Evolutionary conservation across 2,113 vertebrate genomes (phyloP).

Genomic region (Callocephalon fimbriatum): DNA sequence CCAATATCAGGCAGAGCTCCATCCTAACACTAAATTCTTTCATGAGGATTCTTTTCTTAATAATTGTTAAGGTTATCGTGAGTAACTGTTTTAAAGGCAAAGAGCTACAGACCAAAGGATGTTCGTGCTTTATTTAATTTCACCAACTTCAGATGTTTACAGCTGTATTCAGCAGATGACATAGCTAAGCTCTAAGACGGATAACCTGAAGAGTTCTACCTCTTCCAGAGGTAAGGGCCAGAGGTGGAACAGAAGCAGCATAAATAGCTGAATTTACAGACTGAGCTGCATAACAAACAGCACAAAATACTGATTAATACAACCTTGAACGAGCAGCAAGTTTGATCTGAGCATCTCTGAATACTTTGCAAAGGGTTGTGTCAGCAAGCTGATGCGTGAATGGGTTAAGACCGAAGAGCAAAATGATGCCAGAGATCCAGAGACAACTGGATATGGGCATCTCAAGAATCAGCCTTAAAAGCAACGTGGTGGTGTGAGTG

Average conservation of each 20-base stretch:
- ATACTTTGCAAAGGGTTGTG: not conserved
- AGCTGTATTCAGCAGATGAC: conserved; percentile 23
- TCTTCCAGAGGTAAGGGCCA: not conserved
- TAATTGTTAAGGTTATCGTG: conserved; percentile 44
- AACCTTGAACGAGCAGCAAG: not conserved
- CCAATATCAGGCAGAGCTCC: conserved; percentile 54
- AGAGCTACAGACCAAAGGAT: conserved; percentile 52
- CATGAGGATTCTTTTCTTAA: not conserved
- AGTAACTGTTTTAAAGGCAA: conserved; percentile 35
- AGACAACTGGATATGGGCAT: fast-evolving
- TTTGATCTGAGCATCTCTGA: not conserved
- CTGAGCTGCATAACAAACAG: not conserved
- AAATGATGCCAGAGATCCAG: not conserved
- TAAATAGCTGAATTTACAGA: not conserved
- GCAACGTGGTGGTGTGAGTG: not conserved
- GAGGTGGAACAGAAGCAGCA: not conserved
- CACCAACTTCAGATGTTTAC: conserved; percentile 33
- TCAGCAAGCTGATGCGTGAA: fast-evolving
- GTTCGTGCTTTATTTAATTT: conserved; percentile 52
- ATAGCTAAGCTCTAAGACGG: conserved; percentile 12
- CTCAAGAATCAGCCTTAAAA: not conserved
- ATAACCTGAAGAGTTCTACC: not conserved
- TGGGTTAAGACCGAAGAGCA: not conserved
- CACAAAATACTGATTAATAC: not conserved
- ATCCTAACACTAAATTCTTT: conserved; percentile 42